Base-by-base conservation (phyloP, 1,140 invertebrate genomes). In the Hylaeus anthracinus region DNA sequence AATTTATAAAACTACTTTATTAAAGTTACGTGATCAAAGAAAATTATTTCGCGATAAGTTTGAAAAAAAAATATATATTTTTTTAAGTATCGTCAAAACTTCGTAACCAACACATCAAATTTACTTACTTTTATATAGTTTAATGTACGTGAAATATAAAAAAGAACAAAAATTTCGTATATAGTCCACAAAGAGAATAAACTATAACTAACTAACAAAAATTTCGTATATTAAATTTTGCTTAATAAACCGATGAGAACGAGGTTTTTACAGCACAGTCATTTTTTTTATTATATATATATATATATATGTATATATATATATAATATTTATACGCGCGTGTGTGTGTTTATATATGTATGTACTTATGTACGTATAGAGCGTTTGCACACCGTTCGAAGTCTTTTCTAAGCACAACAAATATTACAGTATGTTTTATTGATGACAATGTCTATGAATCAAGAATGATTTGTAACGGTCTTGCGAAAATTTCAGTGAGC, bases 401-500 rank as follows among this genome's bases (percentile, higher is more conserved):
- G 72, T 65, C 39, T 43, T 81, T 56, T 75, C 78, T 86, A 86
- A 73, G 58, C 58, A 79, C 79, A 74, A 83, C 71, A 80, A 75
- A 71, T 83, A 65, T 84, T 74, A 86, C 64, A 79, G 45, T 79
- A 83, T 61, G 56, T 69, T 63, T 72, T 75, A 53, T 76, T 58
- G 41, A 73, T 72, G 78, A 82, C 72, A 82, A 67, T 64, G 70
- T 86, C 56, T 63, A 70, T 84, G 74, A 81, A 26, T 81, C 78
- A 41, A 86, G 65, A 58, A 51, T 61, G 56, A 83, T 64, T 55
- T 61, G 5, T 63, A 64, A 69, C 43, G 56, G 37, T 41, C n/a
- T 83, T 72, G 55, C 14, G 26, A 48, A 56, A 58, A 26, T 60
- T 58, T 84, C 86, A 92, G 76, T 93, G 91, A 88, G 89, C 81